phyloP scores from a whole-genome alignment of 2,888 invertebrate species.

The Athalia circularis region DNA sequence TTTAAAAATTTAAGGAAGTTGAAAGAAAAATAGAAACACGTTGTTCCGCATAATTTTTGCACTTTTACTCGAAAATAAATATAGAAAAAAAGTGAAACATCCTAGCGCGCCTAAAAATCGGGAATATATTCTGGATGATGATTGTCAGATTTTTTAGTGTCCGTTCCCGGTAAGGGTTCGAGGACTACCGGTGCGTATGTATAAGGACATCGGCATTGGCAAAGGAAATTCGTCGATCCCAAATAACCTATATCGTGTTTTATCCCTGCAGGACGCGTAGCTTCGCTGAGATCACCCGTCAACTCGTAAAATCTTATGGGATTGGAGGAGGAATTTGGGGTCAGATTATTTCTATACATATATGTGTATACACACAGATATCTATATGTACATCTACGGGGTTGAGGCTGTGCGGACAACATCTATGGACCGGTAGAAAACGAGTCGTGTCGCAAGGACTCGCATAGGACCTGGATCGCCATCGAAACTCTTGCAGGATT shows the following conservation, averaged over 20 bases:
- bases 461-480: background rate
- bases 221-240: slow-evolving; percentile 29
- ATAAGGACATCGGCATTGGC: background rate
- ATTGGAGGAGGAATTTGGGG: slow-evolving; percentile 34
- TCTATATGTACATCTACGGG: slow-evolving; percentile 5
- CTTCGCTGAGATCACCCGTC: slow-evolving; percentile 30
- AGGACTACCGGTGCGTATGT: too few species aligned
- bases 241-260: slow-evolving; percentile 23
- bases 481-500: too few species aligned
- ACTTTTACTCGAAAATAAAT: too few species aligned
- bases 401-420: background rate
- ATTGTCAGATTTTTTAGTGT: background rate
- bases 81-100: too few species aligned
- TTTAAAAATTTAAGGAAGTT: too few species aligned
- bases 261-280: slow-evolving; percentile 18
- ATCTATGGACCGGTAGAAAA: background rate
- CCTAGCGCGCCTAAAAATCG: too few species aligned
- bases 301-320: slow-evolving; percentile 43
- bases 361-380: background rate
- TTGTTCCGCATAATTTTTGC: too few species aligned
- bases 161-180: too few species aligned
- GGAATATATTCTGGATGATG: too few species aligned
- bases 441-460: background rate
- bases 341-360: background rate
- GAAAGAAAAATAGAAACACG: too few species aligned